Base-by-base conservation (phyloP, 2,113 vertebrate species). In the Emberiza fucata region DNA sequence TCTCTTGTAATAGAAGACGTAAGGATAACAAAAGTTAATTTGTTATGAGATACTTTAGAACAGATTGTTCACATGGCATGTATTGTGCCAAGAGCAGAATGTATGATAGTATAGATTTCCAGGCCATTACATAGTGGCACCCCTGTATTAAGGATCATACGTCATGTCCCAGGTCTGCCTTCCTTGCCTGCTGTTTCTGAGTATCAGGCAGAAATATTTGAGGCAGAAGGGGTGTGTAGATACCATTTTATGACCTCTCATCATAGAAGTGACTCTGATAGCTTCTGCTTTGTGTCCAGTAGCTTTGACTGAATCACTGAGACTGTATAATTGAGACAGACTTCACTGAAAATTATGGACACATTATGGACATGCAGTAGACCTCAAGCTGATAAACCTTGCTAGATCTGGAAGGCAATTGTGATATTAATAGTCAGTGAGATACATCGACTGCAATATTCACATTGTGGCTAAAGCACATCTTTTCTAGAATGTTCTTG, bases 311-410 rank as follows among this genome's bases (percentile, higher is more conserved):
- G 35, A 27, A 16, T 8, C 18, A 9, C 10, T 50, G 56, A 48
- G 44, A 47, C 37, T 51, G 14, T 66, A 2, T 28, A 29, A 39
- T 17, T 23, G 33, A 81, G 17, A 5, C 7, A 28, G 22, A 48
- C 14, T 48, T 89, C 10, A 35, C 17, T 61, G 27, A 24, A 73
- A 44, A 47, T 51, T 65, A 47, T 5, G 4, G 11, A 9, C 13
- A 3, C 1, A 0, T 60, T 72, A n/a, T 1, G 5, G 21, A 21
- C 22, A 16, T 0, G 0, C 4, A 22, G 3, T 64, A 54, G 35
- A 54, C 19, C 25, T 12, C 11, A 57, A 57, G 51, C 19, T 70
- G 45, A 14, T 78, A 65, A 56, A 6, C 15, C 9, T 40, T 59
- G 12, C 9, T 64, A 54, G 22, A 66, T 6, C 8, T 57, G 14